Base-by-base conservation (phyloP, 2,113 vertebrate species). In the Rhineura floridana region DNA sequence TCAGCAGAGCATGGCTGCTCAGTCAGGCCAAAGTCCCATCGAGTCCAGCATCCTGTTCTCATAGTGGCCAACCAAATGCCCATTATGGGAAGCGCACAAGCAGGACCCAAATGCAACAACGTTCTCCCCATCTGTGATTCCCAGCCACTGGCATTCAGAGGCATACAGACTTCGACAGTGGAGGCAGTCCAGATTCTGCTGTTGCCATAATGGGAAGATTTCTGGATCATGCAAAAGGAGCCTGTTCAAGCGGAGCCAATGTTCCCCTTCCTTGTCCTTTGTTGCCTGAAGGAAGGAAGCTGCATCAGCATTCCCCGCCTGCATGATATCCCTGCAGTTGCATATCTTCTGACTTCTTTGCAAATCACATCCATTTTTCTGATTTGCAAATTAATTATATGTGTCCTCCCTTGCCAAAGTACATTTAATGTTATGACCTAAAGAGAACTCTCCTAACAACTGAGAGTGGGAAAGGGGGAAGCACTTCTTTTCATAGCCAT, bases 371-470 rank as follows among this genome's bases (percentile, higher is more conserved):
- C 88, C 72, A 77, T 91, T 77, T 90, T 82, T 87, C 92, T 70
- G 87, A 93, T 92, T 85, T 93, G 87, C 92, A 95, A 85, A 94
- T 95, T 94, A 95, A 95, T 94, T 91, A 89, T 36, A 86, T 0
- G 13, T 90, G 0, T 0, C 81, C 85, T 91, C 81, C 88, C 87
- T 87, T 94, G 91, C 93, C 92, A 90, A 93, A 90, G 89, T 91
- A 81, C 91, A 88, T 89, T 83, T 94, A 91, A 94, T 90, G 89
- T 88, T 90, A 95, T 94, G 93, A 93, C 92, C 3, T 86, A 46
- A 91, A 85, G 85, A 86, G 76, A 85, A 88, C 69, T 84, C 76
- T 92, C 88, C 42, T 83, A 88, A 89, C 3, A 72, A 87, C 63
- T 62, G 59, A 59, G 36, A 55, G 36, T 9, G 50, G 87, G 91